A percentile compares a stretch with the other conserved stretches of the same genome.
Evolutionary conservation across 2,113 vertebrate species (phyloP).

Genomic region (Brachyistius frenatus): DNA sequence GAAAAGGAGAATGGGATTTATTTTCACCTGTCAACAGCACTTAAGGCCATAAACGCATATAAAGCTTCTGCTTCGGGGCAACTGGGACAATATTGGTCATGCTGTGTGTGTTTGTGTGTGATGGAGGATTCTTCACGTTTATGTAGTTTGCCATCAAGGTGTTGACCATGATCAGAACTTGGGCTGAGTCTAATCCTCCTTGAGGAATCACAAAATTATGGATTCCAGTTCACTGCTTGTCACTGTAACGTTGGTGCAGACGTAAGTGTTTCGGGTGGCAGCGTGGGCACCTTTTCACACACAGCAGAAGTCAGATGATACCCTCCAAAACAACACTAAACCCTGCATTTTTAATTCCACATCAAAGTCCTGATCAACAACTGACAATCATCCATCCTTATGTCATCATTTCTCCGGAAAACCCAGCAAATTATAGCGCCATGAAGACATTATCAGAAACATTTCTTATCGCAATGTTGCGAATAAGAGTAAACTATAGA

Average conservation of each 20-base stretch:
- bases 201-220: slow-evolving; percentile 57
- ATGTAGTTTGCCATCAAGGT: slow-evolving; percentile 70
- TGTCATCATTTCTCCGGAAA: not conserved
- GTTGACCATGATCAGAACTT: slow-evolving; percentile 63
- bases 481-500: slow-evolving; percentile 1
- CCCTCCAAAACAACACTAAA: not conserved
- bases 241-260: slow-evolving; percentile 12
- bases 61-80: slow-evolving; percentile 63
- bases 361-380: not conserved
- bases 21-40: slow-evolving; percentile 74
- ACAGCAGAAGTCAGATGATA: not conserved
- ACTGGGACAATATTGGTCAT: slow-evolving; percentile 63
- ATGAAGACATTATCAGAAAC: slow-evolving; percentile 2
- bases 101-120: slow-evolving; percentile 56
- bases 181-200: slow-evolving; percentile 61
- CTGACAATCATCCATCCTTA: not conserved
- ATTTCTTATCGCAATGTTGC: slow-evolving; percentile 20
- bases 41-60: slow-evolving; percentile 75
- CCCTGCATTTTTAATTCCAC: not conserved
- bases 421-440: not conserved
- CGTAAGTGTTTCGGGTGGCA: not conserved
- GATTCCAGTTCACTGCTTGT: slow-evolving; percentile 28
- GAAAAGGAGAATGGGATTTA: slow-evolving; percentile 70
- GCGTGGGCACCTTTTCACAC: not conserved
- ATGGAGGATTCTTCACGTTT: slow-evolving; percentile 65